Base-by-base conservation (phyloP, 2,888 invertebrate species). In the Chironomus riparius region DNA sequence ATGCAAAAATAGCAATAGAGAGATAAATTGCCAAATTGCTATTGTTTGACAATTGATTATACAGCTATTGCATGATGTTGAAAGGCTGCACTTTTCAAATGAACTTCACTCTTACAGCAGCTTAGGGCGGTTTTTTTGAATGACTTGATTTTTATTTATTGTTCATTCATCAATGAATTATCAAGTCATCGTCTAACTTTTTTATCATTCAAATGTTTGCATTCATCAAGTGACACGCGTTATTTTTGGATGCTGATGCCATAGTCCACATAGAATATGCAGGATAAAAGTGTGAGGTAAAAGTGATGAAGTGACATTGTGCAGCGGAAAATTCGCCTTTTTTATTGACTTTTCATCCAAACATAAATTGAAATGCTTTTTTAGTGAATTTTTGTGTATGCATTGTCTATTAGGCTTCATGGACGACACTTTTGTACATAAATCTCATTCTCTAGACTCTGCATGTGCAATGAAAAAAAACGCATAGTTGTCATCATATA, bases 21-120 rank as follows among this genome's bases (percentile, higher is more conserved):
- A 74, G 74, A 74, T 74, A 74, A 74, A 74, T 74, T 74, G 68
- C 68, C 21, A 68, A 74, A 74, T 74, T 74, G 74, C 47, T 68
- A 74, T 74, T 74, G 74, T 74, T 74, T 74, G 74, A 74, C 74
- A 74, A 74, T 74, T 74, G 74, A 74, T 74, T 74, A 68, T 68
- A 74, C 74, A 68, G 10, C 48, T 7, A 74, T 48, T 68, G 65
- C 38, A 72, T 72, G 61, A 47, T 38, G 68, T 18, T 12, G 21
- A 21, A 47, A 74, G 74, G 74, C 74, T 74, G 74, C 74, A 74
- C 74, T 74, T 74, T 74, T 47, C 74, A 48, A 18, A 15, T 13
- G 21, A 38, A 38, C 38, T 38, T 38, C 38, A 38, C 38, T 38
- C 38, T 38, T 38, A 38, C 38, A 21, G 62, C 38, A 50, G 72